Conservation (phyloP, 2,888 invertebrate species). For the Timema podura region DNA sequence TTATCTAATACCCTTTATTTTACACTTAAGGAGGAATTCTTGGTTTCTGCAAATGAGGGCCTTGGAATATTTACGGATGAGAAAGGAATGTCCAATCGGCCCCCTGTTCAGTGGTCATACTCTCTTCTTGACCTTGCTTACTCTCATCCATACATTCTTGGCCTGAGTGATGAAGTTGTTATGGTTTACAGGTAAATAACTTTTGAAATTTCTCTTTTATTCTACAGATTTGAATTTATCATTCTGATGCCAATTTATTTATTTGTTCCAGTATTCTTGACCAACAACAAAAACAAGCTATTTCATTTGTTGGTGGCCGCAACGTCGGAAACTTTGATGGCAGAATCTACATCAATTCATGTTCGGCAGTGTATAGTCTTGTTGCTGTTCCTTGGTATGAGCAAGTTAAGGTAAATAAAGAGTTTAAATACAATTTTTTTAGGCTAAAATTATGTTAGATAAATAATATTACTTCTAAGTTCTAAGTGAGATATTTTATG, state of each 20-base stretch:
- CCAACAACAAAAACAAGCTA: slow-evolving; percentile 49
- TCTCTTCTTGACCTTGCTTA: slow-evolving; percentile 41
- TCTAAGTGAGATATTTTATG: too few relatives aligned
- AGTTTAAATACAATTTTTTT: too few relatives aligned
- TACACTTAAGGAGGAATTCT: slow-evolving; percentile 50
- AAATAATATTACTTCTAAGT: too few relatives aligned
- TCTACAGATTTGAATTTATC: too few relatives aligned
- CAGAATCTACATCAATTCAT: slow-evolving; percentile 46
- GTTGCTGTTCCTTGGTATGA: slow-evolving; percentile 50
- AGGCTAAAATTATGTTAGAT: too few relatives aligned
- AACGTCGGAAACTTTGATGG: slow-evolving; percentile 50
- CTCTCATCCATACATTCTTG: slow-evolving; percentile 48
- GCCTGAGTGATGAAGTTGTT: slow-evolving; percentile 46
- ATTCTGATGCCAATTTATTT: background rate
- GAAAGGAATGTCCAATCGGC: slow-evolving; percentile 49
- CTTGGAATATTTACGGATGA: slow-evolving; percentile 52
- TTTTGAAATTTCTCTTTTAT: too few relatives aligned
- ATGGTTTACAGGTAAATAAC: slow-evolving; percentile 50
- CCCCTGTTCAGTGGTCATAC: slow-evolving; percentile 51
- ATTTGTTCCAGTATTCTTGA: slow-evolving; percentile 46
- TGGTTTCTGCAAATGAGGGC: slow-evolving; percentile 49
- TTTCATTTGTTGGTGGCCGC: slow-evolving; percentile 48
- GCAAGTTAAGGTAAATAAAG: slow-evolving; percentile 47
- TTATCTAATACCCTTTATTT: too few relatives aligned
- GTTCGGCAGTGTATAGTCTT: slow-evolving; percentile 46